Evolutionary conservation across 2,113 vertebrate genomes (phyloP).

Genomic region (Neotoma lepida): DNA sequence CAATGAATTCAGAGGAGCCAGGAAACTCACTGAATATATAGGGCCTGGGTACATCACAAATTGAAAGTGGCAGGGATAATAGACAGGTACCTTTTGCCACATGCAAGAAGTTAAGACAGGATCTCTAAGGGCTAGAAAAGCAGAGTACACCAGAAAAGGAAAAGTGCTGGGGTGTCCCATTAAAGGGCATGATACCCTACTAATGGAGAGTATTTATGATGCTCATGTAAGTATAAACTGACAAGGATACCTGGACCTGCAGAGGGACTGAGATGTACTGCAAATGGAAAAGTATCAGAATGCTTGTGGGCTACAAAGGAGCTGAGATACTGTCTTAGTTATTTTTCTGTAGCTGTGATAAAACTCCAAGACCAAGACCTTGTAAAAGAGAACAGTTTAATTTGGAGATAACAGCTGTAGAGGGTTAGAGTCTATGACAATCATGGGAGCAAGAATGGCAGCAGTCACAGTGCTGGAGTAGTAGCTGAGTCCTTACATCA

Average conservation of each 20-base stretch:
- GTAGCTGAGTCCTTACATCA: neutral
- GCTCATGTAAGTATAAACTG: neutral
- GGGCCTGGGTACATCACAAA: neutral
- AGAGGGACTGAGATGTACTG: neutral
- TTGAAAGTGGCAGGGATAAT: neutral
- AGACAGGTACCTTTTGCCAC: neutral
- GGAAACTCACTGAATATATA: neutral
- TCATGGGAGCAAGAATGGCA: neutral
- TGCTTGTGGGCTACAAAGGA: neutral
- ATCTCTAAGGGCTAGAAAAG: neutral
- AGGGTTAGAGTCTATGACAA: neutral
- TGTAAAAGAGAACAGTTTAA: neutral
- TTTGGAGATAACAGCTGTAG: neutral
- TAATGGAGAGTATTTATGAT: neutral
- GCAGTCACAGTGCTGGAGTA: neutral
- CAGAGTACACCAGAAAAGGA: neutral
- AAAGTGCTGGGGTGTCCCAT: neutral
- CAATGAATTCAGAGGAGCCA: neutral
- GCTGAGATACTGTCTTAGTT: neutral
- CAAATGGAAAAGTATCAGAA: neutral
- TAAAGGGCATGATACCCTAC: neutral
- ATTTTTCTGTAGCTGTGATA: neutral
- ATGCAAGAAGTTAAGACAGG: neutral
- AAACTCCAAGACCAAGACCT: neutral
- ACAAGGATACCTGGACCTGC: neutral